Conservation (phyloP, 2,888 invertebrate species). For the Rotaria socialis region DNA sequence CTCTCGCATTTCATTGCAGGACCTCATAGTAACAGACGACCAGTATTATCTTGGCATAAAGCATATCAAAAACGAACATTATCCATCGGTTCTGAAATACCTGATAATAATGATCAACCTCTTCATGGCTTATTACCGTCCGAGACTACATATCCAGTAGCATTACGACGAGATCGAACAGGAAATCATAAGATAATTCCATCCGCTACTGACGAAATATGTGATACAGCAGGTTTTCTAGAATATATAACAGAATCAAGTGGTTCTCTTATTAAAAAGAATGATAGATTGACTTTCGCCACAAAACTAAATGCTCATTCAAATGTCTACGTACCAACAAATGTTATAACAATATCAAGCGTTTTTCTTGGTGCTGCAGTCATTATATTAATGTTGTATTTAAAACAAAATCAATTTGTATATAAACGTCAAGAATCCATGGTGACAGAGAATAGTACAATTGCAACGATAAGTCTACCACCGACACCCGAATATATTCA, state of each 20-base stretch:
- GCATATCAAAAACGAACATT: conserved; percentile 8
- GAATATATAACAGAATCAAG: not conserved
- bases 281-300: not conserved
- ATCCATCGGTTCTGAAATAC: not conserved
- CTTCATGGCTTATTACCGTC: not conserved
- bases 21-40: not conserved
- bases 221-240: conserved; percentile 66
- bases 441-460: not conserved
- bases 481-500: conserved; percentile 38
- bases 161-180: not conserved
- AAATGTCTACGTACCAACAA: not conserved
- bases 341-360: not conserved
- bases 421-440: not conserved
- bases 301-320: not conserved
- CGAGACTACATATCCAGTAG: not conserved
- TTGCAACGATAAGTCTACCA: not conserved
- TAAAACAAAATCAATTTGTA: not conserved
- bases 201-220: not conserved
- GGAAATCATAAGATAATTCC: not conserved
- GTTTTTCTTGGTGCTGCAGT: not conserved
- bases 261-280: not conserved
- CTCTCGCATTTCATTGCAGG: not conserved
- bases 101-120: not conserved
- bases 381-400: not conserved
- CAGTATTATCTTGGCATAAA: not conserved